Conservation (phyloP, 2,113 vertebrate species). For the Circaetus cinerascens region DNA sequence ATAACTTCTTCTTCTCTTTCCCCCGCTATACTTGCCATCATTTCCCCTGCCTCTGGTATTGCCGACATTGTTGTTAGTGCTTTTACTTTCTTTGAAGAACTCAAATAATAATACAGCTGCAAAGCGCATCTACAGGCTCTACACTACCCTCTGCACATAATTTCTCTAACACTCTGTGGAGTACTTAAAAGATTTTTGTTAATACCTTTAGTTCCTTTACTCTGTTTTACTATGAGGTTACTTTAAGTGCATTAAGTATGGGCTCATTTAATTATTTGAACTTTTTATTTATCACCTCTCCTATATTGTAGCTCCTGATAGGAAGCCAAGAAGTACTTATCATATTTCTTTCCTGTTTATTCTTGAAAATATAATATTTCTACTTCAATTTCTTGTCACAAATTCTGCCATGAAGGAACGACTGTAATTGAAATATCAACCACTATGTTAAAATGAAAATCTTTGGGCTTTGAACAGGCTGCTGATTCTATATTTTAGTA, state of each 20-base stretch:
- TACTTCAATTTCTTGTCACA: background rate
- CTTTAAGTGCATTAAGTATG: background rate
- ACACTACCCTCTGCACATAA: background rate
- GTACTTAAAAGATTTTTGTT: background rate
- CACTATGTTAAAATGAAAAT: background rate
- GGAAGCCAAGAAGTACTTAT: background rate
- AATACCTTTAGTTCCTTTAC: background rate
- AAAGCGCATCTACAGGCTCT: background rate
- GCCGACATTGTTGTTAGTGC: background rate
- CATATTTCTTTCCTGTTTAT: background rate
- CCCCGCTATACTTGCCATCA: accelerated
- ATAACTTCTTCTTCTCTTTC: background rate
- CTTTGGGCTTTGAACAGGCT: background rate
- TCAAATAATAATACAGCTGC: background rate
- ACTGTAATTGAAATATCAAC: background rate
- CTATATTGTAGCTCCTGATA: background rate
- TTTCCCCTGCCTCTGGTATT: background rate
- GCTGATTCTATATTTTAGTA: background rate
- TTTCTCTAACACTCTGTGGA: background rate
- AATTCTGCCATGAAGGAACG: background rate
- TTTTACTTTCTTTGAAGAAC: background rate
- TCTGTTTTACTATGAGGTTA: background rate
- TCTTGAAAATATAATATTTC: background rate
- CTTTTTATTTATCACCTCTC: background rate
- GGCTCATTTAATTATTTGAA: background rate